phyloP scores from a whole-genome alignment of 2,888 invertebrate species.

The Lysandra coridon region DNA sequence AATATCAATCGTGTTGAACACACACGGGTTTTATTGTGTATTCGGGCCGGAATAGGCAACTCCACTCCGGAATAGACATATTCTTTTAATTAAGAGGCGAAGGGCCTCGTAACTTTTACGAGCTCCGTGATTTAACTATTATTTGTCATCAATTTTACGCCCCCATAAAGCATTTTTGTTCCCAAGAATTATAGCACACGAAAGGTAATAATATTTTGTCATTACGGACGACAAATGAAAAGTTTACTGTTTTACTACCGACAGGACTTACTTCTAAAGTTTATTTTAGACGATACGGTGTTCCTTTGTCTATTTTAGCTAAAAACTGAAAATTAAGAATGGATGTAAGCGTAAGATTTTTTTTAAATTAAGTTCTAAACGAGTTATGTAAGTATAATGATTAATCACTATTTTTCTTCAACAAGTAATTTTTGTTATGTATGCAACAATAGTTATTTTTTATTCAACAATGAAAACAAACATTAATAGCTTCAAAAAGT shows the following conservation, averaged over 20 bases:
- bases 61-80: constrained; percentile 60
- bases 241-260: constrained; percentile 5
- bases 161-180: constrained; percentile 66
- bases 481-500: no score
- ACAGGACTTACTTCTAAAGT: neutral
- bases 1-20: constrained; percentile 1
- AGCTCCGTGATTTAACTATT: constrained; percentile 78
- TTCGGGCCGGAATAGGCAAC: constrained; percentile 39
- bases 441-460: no score
- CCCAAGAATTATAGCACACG: constrained; percentile 39
- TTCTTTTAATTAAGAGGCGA: constrained; percentile 78
- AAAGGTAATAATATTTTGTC: constrained; percentile 22
- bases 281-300: neutral
- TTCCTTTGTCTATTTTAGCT: no score
- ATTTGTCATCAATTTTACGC: constrained; percentile 80
- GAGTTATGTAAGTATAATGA: no score
- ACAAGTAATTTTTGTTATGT: no score
- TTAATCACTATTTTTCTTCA: no score
- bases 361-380: no score
- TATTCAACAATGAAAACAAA: no score
- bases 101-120: constrained; percentile 77
- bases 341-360: neutral
- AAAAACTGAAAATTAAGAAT: neutral
- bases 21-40: constrained; percentile 40
- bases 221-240: constrained; percentile 19